phyloP scores from a whole-genome alignment of 2,888 invertebrate species.

The Cheilosia grossa region DNA sequence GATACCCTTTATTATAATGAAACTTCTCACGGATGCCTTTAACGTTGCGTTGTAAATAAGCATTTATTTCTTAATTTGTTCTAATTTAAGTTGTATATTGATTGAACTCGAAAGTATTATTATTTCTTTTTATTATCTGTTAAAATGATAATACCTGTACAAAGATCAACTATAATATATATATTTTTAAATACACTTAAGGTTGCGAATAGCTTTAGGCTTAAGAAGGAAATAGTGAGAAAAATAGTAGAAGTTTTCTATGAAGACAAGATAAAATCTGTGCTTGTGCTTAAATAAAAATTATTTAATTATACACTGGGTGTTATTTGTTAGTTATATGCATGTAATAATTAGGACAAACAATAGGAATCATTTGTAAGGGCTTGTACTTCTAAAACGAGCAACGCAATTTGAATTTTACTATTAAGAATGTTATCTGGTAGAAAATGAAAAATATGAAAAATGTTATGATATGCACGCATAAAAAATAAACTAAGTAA shows the following conservation, averaged over 20 bases:
- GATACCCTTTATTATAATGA: slow-evolving; percentile 4
- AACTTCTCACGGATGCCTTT: slow-evolving; percentile 46
- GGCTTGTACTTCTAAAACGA: slow-evolving; percentile 2
- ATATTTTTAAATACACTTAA: not conserved
- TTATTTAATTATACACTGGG: slow-evolving; percentile 47
- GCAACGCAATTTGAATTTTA: slow-evolving; percentile 10
- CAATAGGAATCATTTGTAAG: not conserved
- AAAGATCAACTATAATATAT: slow-evolving; percentile 29
- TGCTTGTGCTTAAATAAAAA: slow-evolving; percentile 51
- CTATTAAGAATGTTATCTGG: slow-evolving; percentile 49
- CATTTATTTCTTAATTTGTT: slow-evolving; percentile 57
- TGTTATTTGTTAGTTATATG: slow-evolving; percentile 49
- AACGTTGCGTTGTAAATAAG: slow-evolving; percentile 58
- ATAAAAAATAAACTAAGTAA: slow-evolving; percentile 40
- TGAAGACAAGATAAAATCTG: slow-evolving; percentile 45
- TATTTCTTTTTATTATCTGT: slow-evolving; percentile 8
- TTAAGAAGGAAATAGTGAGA: not conserved
- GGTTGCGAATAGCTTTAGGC: slow-evolving; percentile 36
- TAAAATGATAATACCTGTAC: slow-evolving; percentile 39
- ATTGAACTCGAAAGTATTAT: slow-evolving; percentile 68
- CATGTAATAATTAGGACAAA: not conserved
- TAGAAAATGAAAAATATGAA: no score
- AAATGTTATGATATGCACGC: slow-evolving; percentile 25
- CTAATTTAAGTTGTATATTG: slow-evolving; percentile 51
- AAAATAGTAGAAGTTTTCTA: slow-evolving; percentile 15